These are phyloP conservation scores for Drosophila imparisetae DNA, from an alignment of 2,888 invertebrate species.

Conservation along the genomic window DNA sequence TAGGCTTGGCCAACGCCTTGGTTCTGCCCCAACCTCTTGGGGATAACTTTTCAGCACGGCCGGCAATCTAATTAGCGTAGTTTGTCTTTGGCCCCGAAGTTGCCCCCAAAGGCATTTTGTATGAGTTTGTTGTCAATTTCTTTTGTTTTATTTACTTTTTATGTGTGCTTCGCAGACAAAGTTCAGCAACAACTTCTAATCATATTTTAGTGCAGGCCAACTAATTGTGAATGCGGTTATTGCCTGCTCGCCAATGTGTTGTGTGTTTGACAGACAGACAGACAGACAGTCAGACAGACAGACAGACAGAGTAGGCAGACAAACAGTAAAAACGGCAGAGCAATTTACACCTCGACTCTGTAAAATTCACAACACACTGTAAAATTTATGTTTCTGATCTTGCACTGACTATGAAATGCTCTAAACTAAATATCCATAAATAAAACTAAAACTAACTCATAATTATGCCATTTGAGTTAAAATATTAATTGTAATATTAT, in stretches of 20 bases:
- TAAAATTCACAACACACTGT: slow-evolving; percentile 59
- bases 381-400: background rate
- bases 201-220: slow-evolving; percentile 72
- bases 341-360: slow-evolving; percentile 73
- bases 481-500: background rate
- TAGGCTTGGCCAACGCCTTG: slow-evolving; percentile 33
- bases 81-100: slow-evolving; percentile 21
- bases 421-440: slow-evolving; percentile 2
- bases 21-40: slow-evolving; percentile 8
- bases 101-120: slow-evolving; percentile 26
- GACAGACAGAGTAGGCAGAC: slow-evolving; percentile 6
- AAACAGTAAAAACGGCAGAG: slow-evolving; percentile 42
- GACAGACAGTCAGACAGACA: background rate
- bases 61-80: slow-evolving; percentile 55
- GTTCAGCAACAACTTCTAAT: slow-evolving; percentile 60
- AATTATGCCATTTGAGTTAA: background rate
- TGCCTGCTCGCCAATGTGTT: slow-evolving; percentile 6
- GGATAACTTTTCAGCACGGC: slow-evolving; percentile 30
- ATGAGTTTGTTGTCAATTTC: slow-evolving; percentile 18
- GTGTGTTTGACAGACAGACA: slow-evolving; percentile 23
- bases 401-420: slow-evolving; percentile 40
- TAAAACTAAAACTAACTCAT: background rate
- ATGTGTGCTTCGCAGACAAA: slow-evolving; percentile 11
- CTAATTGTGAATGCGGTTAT: slow-evolving; percentile 63
- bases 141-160: slow-evolving; percentile 16